These are phyloP conservation scores for Brachypodius melanocephalos DNA, from an alignment of 2,113 vertebrate species.

Conservation along the genomic window DNA sequence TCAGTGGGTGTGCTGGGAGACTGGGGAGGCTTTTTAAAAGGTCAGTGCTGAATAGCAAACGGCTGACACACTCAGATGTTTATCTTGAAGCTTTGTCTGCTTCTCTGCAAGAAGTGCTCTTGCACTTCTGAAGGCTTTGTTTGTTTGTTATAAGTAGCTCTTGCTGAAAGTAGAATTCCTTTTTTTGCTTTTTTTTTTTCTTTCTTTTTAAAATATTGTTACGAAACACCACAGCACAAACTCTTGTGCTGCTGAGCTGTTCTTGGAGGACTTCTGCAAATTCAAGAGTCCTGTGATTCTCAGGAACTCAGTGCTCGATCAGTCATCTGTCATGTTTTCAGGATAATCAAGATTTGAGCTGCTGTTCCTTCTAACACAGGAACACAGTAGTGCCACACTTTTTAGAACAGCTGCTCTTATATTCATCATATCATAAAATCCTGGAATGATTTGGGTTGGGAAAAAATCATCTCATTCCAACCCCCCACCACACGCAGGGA, in stretches of 20 bases:
- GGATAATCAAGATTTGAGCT: neutral
- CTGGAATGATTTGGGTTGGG: neutral
- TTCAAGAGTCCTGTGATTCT: neutral
- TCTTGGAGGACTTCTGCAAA: neutral
- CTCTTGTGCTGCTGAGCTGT: neutral
- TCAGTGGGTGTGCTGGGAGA: neutral
- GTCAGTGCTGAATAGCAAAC: neutral
- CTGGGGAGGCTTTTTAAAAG: neutral
- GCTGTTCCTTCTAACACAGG: neutral
- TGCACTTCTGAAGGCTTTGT: neutral
- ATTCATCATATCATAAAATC: neutral
- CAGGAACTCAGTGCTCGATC: neutral
- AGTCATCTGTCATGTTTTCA: neutral
- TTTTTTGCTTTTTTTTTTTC: neutral
- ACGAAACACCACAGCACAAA: neutral
- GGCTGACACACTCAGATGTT: constrained; percentile 7
- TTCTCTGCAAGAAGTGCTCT: constrained; percentile 19
- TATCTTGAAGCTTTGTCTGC: constrained; percentile 29
- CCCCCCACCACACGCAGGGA: neutral
- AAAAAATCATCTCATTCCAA: neutral
- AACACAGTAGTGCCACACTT: neutral
- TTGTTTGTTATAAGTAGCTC: constrained; percentile 3
- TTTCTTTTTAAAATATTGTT: neutral
- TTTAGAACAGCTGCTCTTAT: neutral
- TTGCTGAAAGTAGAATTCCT: neutral